Evolutionary conservation across 1,140 invertebrate genomes (phyloP), one percentile per base, ranked within the genome.

Genomic region (Tetramorium parvispinum): DNA sequence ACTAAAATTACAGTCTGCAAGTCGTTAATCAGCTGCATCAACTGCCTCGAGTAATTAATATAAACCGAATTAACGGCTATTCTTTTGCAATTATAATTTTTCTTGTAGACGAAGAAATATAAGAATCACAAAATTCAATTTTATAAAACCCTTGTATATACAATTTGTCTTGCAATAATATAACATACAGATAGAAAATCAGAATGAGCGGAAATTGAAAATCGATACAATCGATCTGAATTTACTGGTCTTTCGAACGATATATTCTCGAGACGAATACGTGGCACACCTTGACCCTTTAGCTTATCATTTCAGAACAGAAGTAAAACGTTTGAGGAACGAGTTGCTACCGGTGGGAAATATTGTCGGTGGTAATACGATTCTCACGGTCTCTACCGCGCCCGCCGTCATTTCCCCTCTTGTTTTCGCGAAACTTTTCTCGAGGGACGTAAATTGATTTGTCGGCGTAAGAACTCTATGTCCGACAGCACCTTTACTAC

Each of bases 381-480:
- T 89, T 89, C 87, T 40, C 68, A 61, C 82, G 27, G 40, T 66
- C 40, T 77, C 49, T 65, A 53, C 77, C 24, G 37, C 75, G 37
- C 75, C 32, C 43, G 55, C 53, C 46, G 32, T 71, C 61, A 16
- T 83, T 57, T 27, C 13, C 27, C 51, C 55, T 27, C 88, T 87
- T 79, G 78, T 87, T 89, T 85, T 82, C 78, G 55, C 85, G 88
- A 57, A 87, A 89, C 88, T 90, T 89, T 78, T 82, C 88, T 76
- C 88, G 49, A 32, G 51, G 46, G 13, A 63, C 66, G 85, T 87
- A 90, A 89, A 89, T 87, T 88, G 88, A 89, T 89, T 89, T 89
- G 88, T 83, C 88, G 85, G 88, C 81, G 46, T 70, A 40, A 81
- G 78, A 89, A 89, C 66, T 89, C 85, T 57, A 77, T 88, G 88